Conservation (phyloP, 2,888 invertebrate genomes). For the Hymenopus coronatus region DNA sequence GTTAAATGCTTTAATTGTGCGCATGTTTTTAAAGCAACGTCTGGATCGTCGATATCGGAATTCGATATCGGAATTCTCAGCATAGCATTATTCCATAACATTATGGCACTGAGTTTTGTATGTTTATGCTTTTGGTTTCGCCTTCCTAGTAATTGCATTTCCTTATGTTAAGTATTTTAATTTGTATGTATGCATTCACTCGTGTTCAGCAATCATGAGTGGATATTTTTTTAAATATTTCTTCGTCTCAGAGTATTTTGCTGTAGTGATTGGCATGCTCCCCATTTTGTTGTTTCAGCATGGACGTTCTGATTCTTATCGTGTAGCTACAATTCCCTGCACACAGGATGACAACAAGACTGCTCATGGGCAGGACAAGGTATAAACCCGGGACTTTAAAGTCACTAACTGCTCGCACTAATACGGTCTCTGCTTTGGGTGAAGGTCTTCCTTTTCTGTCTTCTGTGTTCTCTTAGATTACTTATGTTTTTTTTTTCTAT, state of each 20-base stretch:
- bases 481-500: background rate
- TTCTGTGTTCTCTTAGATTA: background rate
- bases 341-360: conserved; percentile 94
- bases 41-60: too few species aligned
- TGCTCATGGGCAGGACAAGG: conserved; percentile 91
- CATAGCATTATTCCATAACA: too few species aligned
- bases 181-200: too few species aligned
- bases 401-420: background rate
- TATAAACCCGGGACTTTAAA: conserved; percentile 44
- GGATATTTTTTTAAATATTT: too few species aligned
- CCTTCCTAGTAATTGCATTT: too few species aligned
- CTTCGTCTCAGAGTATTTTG: background rate
- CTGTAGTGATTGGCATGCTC: conserved; percentile 8
- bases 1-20: too few species aligned
- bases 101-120: too few species aligned
- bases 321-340: conserved; percentile 91
- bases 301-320: conserved; percentile 95
- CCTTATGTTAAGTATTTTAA: too few species aligned
- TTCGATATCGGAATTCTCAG: too few species aligned
- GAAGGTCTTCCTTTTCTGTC: background rate
- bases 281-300: conserved; percentile 61
- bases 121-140: too few species aligned
- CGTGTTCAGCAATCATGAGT: too few species aligned
- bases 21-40: too few species aligned
- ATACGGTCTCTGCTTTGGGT: background rate